Conservation (phyloP, 2,888 invertebrate genomes). For the Teinopalpus imperialis region DNA sequence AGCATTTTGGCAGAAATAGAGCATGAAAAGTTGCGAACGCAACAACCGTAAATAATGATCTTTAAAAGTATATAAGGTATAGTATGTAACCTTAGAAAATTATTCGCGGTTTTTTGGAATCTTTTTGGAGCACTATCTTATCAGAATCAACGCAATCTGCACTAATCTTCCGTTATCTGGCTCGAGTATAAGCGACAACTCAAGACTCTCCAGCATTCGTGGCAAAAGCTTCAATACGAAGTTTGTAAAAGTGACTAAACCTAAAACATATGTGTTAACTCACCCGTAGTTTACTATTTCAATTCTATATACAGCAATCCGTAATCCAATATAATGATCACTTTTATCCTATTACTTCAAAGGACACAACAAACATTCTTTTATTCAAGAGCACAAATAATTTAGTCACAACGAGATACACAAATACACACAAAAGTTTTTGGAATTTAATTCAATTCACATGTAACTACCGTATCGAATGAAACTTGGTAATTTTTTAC, state of each 20-base stretch:
- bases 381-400: constrained; percentile 55
- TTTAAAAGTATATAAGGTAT: neutral
- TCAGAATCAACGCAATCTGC: constrained; percentile 71
- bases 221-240: constrained; percentile 44
- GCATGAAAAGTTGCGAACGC: constrained; percentile 46
- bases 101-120: constrained; percentile 7
- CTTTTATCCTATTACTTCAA: constrained; percentile 71
- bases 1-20: constrained; percentile 56
- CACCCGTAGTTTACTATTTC: constrained; percentile 63
- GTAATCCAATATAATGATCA: constrained; percentile 78
- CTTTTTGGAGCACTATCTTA: constrained; percentile 47
- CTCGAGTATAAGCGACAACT: constrained; percentile 45
- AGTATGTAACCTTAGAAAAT: neutral
- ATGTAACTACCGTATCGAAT: constrained; percentile 57
- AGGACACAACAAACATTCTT: constrained; percentile 75
- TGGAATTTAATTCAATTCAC: constrained; percentile 51
- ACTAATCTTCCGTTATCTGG: constrained; percentile 75
- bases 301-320: constrained; percentile 64
- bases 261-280: constrained; percentile 41
- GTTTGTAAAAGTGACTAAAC: constrained; percentile 19
- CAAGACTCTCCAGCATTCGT: constrained; percentile 57
- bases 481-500: constrained; percentile 65
- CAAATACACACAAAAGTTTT: constrained; percentile 55
- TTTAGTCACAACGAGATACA: constrained; percentile 59
- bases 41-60: constrained; percentile 6